Conservation (phyloP, 2,113 vertebrate genomes). For the Microcebus ravelobensis region DNA sequence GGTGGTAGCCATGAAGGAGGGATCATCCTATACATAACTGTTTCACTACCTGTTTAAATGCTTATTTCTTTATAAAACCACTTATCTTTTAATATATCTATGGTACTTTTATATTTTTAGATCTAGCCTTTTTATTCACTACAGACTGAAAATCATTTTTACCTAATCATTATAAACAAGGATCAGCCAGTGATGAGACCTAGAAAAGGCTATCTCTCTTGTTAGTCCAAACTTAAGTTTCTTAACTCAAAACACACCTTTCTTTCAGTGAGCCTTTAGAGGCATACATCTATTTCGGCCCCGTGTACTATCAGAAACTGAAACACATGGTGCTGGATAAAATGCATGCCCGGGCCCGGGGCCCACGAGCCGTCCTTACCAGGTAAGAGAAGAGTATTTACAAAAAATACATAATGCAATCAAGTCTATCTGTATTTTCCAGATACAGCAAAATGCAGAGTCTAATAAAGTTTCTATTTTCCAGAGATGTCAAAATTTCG, state of each 20-base stretch:
- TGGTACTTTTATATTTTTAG: background rate
- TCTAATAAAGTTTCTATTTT: background rate
- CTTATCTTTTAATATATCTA: background rate
- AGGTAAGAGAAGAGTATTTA: constrained; percentile 85
- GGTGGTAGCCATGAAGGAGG: background rate
- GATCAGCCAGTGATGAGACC: background rate
- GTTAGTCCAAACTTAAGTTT: background rate
- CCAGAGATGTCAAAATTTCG: background rate
- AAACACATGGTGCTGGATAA: constrained; percentile 99
- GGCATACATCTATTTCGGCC: constrained; percentile 98
- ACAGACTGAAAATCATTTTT: background rate
- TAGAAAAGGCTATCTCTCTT: background rate
- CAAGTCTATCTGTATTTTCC: background rate
- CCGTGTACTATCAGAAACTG: constrained; percentile 98
- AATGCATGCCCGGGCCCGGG: constrained; percentile 98
- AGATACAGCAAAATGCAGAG: background rate
- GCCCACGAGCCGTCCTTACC: constrained; percentile 97
- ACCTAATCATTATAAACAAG: background rate
- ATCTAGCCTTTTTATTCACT: background rate
- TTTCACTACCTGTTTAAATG: background rate
- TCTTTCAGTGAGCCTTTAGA: constrained; percentile 94
- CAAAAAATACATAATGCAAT: background rate
- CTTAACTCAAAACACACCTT: constrained; percentile 7
- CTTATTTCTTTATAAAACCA: background rate
- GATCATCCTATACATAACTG: fast-evolving